Evolutionary conservation across 1,140 invertebrate genomes (phyloP).

Genomic region (Vanessa atalanta): DNA sequence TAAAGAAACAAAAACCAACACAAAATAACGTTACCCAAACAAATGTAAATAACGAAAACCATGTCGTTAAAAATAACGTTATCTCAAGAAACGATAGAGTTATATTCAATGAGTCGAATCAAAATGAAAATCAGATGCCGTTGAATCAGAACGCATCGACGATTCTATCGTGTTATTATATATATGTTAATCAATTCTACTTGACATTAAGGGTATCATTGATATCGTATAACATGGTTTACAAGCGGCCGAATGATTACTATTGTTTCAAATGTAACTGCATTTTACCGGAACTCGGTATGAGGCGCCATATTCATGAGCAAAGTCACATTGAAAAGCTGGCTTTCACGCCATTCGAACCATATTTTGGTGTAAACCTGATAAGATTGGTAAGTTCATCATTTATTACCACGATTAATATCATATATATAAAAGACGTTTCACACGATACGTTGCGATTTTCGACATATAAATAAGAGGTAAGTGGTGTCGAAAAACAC

Average conservation of each 20-base stretch:
- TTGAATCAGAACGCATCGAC: not conserved
- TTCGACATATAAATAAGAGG: too few relatives aligned
- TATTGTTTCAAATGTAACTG: slow-evolving; percentile 31
- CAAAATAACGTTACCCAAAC: not conserved
- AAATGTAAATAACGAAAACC: slow-evolving; percentile 9
- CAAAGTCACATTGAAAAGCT: slow-evolving; percentile 22
- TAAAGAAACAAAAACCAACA: slow-evolving; percentile 19
- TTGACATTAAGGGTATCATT: slow-evolving; percentile 15
- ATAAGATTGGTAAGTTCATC: slow-evolving; percentile 46
- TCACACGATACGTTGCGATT: too few relatives aligned
- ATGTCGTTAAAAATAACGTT: too few relatives aligned
- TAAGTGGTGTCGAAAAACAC: too few relatives aligned
- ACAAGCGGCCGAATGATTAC: not conserved
- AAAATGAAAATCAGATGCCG: not conserved
- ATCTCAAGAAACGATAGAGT: not conserved
- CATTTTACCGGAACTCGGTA: not conserved
- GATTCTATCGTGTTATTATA: not conserved
- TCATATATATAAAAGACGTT: not conserved
- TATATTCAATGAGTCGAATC: slow-evolving; percentile 1
- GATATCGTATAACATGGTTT: slow-evolving; percentile 38
- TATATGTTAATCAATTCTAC: slow-evolving; percentile 15
- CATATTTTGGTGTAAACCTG: slow-evolving; percentile 29
- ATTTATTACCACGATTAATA: not conserved
- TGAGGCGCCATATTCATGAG: slow-evolving; percentile 6
- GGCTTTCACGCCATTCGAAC: slow-evolving; percentile 24